Evolutionary conservation across 2,113 vertebrate species (phyloP).

Genomic region (Xiphophorus maculatus): DNA sequence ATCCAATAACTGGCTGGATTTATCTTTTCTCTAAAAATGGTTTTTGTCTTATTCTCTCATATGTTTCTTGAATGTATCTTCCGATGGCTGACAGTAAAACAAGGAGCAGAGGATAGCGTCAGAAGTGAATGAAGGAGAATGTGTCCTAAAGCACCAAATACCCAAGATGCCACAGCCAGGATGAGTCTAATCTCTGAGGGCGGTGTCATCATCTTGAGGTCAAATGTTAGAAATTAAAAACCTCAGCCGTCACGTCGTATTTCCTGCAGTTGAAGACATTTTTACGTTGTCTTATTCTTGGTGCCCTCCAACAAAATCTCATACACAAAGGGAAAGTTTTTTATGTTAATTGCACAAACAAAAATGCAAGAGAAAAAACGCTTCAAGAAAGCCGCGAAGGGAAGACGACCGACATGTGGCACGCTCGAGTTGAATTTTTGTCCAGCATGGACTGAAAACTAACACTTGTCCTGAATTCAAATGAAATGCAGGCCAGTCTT

Average conservation of each 20-base stretch:
- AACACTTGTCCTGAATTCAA: not conserved
- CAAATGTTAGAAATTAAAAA: not conserved
- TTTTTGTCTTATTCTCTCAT: too few species aligned
- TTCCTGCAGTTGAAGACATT: not conserved
- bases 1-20: not conserved
- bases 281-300: not conserved
- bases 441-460: not conserved
- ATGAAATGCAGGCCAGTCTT: not conserved
- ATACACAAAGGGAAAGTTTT: too few species aligned
- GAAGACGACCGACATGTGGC: too few species aligned
- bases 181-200: not conserved
- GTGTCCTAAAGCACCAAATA: conserved; percentile 10
- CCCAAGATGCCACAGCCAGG: not conserved
- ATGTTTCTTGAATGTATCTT: too few species aligned
- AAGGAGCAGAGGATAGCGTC: not conserved
- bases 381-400: too few species aligned
- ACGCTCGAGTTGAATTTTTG: too few species aligned
- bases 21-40: too few species aligned
- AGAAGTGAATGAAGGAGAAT: not conserved
- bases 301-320: not conserved
- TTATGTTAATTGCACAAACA: too few species aligned
- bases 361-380: too few species aligned
- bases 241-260: not conserved
- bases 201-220: not conserved
- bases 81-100: not conserved